A percentile compares a stretch with the other conserved stretches of the same genome.
phyloP scores from a whole-genome alignment of 2,113 vertebrate genomes.

The Myotis brandtii region DNA sequence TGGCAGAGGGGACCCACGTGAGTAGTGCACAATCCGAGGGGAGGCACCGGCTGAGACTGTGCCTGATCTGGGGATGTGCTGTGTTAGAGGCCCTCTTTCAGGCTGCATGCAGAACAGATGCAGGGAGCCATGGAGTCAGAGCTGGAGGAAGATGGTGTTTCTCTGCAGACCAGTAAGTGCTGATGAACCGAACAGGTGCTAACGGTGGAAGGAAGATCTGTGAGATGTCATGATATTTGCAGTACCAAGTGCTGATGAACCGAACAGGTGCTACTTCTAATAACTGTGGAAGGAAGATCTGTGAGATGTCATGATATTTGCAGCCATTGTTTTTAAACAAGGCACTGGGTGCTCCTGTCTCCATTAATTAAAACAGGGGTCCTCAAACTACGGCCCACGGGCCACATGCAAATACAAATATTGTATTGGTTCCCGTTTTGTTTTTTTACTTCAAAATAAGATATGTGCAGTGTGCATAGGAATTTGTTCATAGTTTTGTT shows the following conservation, averaged over 20 bases:
- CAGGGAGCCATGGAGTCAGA: background rate
- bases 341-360: background rate
- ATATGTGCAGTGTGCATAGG: too few species aligned
- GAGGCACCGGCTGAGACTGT: background rate
- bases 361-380: background rate
- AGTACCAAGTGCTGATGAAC: background rate
- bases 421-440: too few species aligned
- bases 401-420: too few species aligned
- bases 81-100: background rate
- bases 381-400: too few species aligned
- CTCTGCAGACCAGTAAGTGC: background rate
- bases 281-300: background rate
- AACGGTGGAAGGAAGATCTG: background rate
- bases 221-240: background rate
- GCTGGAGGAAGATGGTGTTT: background rate
- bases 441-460: too few species aligned
- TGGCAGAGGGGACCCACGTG: fast-evolving
- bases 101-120: background rate
- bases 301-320: background rate
- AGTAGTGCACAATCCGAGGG: background rate
- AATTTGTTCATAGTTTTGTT: too few species aligned
- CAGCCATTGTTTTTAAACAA: background rate
- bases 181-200: background rate
- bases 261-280: background rate
- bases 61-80: too few species aligned